phyloP scores from a whole-genome alignment of 2,888 invertebrate species.

The Drosophila setosimentum region DNA sequence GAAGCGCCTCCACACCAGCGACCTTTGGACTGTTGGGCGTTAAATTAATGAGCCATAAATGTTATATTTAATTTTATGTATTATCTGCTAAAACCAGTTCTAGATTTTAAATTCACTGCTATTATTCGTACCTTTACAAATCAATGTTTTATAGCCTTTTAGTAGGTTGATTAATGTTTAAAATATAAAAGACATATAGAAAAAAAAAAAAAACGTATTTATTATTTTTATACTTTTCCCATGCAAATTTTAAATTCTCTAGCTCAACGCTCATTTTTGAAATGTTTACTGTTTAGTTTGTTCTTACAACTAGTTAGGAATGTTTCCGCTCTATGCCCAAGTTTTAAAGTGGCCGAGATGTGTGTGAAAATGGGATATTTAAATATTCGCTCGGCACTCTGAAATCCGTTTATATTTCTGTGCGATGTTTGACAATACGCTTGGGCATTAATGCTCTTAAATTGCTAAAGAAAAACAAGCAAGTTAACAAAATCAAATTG shows the following conservation, averaged over 20 bases:
- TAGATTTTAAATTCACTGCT: too few relatives aligned
- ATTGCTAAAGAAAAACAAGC: neutral
- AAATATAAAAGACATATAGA: too few relatives aligned
- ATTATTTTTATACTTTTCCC: neutral
- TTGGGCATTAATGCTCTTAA: neutral
- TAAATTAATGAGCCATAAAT: too few relatives aligned
- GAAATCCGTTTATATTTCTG: neutral
- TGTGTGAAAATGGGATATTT: neutral
- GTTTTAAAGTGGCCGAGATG: neutral
- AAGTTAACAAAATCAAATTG: slow-evolving; percentile 7
- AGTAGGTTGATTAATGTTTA: too few relatives aligned
- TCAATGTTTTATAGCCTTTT: too few relatives aligned
- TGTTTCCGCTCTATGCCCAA: neutral
- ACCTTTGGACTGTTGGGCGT: too few relatives aligned
- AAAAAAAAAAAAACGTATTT: too few relatives aligned
- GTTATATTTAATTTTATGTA: too few relatives aligned
- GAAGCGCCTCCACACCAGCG: too few relatives aligned
- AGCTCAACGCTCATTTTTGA: neutral
- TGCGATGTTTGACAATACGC: neutral
- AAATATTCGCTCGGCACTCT: neutral
- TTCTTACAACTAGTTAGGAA: neutral
- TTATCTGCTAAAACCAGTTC: too few relatives aligned
- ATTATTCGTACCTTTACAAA: too few relatives aligned
- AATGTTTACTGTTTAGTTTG: neutral
- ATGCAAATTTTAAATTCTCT: neutral